Evolutionary conservation across 2,797 vertebrate species (phyloP), one percentile per base, ranked within the genome.

Genomic region (Pseudotriccus pelzelni): DNA sequence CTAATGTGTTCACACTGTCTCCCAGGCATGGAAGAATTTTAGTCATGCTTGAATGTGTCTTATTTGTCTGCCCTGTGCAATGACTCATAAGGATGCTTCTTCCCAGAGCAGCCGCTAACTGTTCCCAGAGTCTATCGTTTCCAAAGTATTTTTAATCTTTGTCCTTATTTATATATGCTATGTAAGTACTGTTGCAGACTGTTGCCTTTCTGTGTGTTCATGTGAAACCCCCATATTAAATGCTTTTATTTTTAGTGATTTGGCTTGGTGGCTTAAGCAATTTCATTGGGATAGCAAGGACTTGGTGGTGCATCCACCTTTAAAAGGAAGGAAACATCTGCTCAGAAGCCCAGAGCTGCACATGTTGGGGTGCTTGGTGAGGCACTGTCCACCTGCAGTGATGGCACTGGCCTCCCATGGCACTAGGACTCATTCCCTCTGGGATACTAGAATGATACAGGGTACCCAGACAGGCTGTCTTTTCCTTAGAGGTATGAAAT

Each of bases 231-330:
- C 44, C 88, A 36, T 76, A 97, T 97, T 97, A 96, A 97, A 97
- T 93, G 95, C 94, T 97, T 95, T 95, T 96, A 95, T 96, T 97
- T 97, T 95, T 97, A 91, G 59, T 81, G 88, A 23, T 18, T 94
- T 94, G 84, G 58, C 64, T 84, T 44, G 66, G 39, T 55, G 73
- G 8, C 66, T 94, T 76, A 84, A 91, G 58, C 47, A n/a, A 43
- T 93, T 94, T 95, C 66, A 30, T 17, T 84, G 76, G 64, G 47
- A 81, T 25, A 44, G 24, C 2, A 1, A 85, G 34, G 60, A 67
- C 52, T 82, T 39, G 27, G 28, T 27, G 36, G 49, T 69, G 46
- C 36, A 59, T 76, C 52, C 41, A 47, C 66, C 24, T 91, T 91
- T 67, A 72, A 80, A 68, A 83, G 74, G 46, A 64, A 64, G 34